These are phyloP conservation scores for Caenorhabditis tropicalis DNA, from an alignment of 1,140 invertebrate genomes.

Conservation along the genomic window DNA sequence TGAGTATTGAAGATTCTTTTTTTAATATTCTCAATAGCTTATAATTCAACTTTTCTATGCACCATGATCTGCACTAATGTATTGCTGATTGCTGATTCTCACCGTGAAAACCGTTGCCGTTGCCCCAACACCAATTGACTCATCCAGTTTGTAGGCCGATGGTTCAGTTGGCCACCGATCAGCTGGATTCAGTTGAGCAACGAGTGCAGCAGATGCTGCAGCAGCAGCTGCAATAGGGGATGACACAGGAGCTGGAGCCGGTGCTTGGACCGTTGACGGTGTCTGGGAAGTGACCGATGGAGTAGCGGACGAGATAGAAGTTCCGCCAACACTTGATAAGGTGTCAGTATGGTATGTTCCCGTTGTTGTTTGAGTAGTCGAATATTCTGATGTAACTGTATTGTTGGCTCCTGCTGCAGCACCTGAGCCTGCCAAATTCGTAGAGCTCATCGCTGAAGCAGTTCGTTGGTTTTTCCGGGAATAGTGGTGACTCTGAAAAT, in stretches of 20 bases:
- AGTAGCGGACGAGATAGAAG: background rate
- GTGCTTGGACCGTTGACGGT: background rate
- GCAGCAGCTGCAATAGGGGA: background rate
- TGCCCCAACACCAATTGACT: conserved; percentile 70
- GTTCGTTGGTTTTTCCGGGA: background rate
- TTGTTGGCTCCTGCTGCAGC: background rate
- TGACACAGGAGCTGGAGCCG: background rate
- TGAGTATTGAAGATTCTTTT: no score
- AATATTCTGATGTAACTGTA: conserved; percentile 41
- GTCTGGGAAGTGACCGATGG: background rate
- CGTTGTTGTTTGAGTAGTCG: conserved; percentile 22
- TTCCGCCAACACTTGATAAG: background rate
- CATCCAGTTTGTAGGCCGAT: conserved; percentile 66
- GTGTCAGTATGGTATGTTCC: background rate
- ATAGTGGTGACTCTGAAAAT: background rate
- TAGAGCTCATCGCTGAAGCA: background rate
- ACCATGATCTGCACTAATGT: no score
- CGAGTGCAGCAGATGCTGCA: background rate
- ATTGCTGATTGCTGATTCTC: background rate
- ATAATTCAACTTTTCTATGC: no score
- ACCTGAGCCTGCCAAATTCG: background rate
- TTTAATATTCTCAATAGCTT: no score
- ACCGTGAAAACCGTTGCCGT: conserved; percentile 71
- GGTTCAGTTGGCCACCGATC: conserved; percentile 65
- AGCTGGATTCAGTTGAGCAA: conserved; percentile 1